These are phyloP conservation scores for Urosaurus nigricauda DNA, from an alignment of 2,797 vertebrate species.

Conservation along the genomic window DNA sequence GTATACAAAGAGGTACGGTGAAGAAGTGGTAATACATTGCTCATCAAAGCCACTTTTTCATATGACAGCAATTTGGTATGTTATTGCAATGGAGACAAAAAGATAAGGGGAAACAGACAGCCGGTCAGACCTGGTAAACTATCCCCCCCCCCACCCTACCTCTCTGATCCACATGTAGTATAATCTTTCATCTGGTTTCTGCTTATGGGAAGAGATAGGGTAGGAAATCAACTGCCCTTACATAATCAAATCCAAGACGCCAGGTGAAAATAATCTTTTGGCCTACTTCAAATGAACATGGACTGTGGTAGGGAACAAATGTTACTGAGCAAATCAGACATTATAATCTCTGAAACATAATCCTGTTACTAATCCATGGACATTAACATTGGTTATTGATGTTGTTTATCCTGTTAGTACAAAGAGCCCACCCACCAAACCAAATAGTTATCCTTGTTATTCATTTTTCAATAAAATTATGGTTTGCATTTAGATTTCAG, in stretches of 20 bases:
- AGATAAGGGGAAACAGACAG: background rate
- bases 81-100: background rate
- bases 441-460: background rate
- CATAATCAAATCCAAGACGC: constrained; percentile 19
- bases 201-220: constrained; percentile 10
- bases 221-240: constrained; percentile 21
- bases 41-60: background rate
- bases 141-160: background rate
- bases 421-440: constrained; percentile 14
- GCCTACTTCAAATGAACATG: background rate
- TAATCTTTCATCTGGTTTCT: constrained; percentile 23
- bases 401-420: constrained; percentile 7
- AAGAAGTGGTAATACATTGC: background rate
- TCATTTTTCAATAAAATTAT: constrained; percentile 22
- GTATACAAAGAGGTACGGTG: background rate
- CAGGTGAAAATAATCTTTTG: constrained; percentile 40
- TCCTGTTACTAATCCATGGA: constrained; percentile 10
- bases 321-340: constrained; percentile 18
- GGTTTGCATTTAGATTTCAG: background rate
- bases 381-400: background rate
- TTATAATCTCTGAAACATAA: background rate
- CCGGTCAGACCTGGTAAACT: background rate
- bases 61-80: too few species aligned
- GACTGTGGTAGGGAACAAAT: constrained; percentile 28
- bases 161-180: background rate